phyloP scores from a whole-genome alignment of 2,113 vertebrate species.

The Chroicocephalus ridibundus region DNA sequence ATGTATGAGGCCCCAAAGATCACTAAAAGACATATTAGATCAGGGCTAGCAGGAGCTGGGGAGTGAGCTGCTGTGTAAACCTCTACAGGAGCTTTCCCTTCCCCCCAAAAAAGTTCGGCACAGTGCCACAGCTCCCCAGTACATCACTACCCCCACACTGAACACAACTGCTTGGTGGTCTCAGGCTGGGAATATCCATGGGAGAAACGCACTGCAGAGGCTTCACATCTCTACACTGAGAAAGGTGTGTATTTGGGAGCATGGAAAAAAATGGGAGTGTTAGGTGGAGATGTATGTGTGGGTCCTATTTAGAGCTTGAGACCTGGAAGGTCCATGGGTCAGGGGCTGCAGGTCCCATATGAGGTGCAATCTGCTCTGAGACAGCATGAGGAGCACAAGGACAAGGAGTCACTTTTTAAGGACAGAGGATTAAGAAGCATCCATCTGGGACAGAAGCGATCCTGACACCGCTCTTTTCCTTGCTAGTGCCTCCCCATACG shows the following conservation, averaged over 20 bases:
- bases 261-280: background rate
- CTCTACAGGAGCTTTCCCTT: background rate
- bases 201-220: background rate
- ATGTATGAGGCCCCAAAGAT: background rate
- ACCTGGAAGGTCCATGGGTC: background rate
- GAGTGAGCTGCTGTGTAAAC: background rate
- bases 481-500: background rate
- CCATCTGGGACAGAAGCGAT: background rate
- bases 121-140: background rate
- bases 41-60: background rate
- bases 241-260: background rate
- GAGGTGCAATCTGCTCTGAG: background rate
- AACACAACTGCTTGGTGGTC: background rate
- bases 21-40: slow-evolving; percentile 26
- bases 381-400: background rate
- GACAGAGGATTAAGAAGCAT: background rate
- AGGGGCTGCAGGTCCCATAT: background rate
- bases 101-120: fast-evolving
- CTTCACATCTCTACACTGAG: background rate
- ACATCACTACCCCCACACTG: too few relatives aligned
- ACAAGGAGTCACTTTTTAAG: background rate
- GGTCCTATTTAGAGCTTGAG: background rate
- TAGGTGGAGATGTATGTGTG: too few relatives aligned
- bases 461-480: background rate
- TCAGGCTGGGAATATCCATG: background rate